Base-by-base conservation (phyloP, 2,113 vertebrate species). In the Athene cunicularia region DNA sequence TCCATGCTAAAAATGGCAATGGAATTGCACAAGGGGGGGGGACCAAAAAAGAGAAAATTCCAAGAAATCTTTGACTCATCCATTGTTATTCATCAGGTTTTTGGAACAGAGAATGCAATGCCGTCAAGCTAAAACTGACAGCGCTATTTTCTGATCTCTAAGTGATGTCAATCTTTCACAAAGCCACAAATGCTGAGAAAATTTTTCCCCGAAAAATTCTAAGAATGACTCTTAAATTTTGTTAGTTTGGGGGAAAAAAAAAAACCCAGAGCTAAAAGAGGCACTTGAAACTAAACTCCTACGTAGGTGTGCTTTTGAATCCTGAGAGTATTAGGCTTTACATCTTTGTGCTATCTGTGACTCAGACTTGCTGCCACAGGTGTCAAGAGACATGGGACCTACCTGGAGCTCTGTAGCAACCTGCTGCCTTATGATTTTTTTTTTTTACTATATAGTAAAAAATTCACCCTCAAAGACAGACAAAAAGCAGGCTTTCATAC, bases 21-120 rank as follows among this genome's bases (percentile, higher is more conserved):
- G 85, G 77, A 94, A 91, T 93, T 93, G 93, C 80, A 86, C 47
- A 79, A 93, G 63, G 5, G 10, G 26, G 6, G 6, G 27, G 33
- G 39, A 14, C 26, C 7, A 27, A 49, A 39, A 6, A 24, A 49
- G 39, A 15, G 20, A 94, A 88, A 88, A 88, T 88, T 96, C 94
- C 97, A 93, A 94, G 81, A 95, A 97, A 96, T 53, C 66, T 53
- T 82, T 97, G 97, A 98, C 83, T 98, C 96, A 97, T 77, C 74
- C 79, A 86, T 53, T 93, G 59, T 95, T 95, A 97, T 66, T 97
- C 93, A 88, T 85, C 62, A 32, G 89, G 67, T 77, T 97, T 96
- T 92, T 93, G 94, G 93, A 97, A 95, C 84, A 93, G 33, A 94
- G 95, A 95, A 94, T n/a, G 87, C 27, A 94, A 86, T 90, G 80